Evolutionary conservation across 1,140 invertebrate species (phyloP).

Genomic region (Cydia pomonella): DNA sequence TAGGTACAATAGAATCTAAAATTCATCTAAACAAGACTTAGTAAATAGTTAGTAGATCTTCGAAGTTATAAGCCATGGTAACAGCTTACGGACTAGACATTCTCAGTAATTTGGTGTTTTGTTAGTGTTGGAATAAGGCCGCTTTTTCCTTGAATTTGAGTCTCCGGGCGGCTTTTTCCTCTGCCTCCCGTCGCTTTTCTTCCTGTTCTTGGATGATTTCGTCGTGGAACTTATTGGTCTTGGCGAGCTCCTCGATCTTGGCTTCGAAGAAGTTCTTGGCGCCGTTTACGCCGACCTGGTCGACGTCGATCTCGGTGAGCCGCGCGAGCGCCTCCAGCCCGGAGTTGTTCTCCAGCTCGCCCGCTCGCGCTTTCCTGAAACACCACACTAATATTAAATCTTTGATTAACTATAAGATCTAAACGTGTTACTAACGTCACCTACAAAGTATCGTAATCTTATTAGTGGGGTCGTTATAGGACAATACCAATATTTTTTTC

Average conservation of each 20-base stretch:
- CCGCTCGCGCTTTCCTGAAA: conserved; percentile 88
- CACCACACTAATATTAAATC: conserved; percentile 15
- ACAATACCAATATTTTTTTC: too few relatives aligned
- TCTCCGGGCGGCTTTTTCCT: conserved; percentile 88
- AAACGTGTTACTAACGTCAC: too few relatives aligned
- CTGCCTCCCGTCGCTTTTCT: conserved; percentile 88
- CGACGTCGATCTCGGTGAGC: conserved; percentile 93
- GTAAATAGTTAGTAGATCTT: conserved; percentile 27
- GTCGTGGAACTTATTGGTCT: conserved; percentile 91
- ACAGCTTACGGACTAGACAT: conserved; percentile 77
- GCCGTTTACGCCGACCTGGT: conserved; percentile 93
- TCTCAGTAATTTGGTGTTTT: conserved; percentile 49
- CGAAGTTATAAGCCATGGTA: conserved; percentile 67
- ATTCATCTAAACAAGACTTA: conserved; percentile 28
- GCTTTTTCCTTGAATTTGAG: conserved; percentile 92
- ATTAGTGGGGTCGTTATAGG: too few relatives aligned
- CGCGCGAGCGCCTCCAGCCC: conserved; percentile 91
- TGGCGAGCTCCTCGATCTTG: conserved; percentile 92
- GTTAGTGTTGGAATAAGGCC: conserved; percentile 85
- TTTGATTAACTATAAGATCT: not conserved
- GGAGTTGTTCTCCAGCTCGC: conserved; percentile 90
- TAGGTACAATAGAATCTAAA: conserved; percentile 26
- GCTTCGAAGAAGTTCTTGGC: conserved; percentile 96
- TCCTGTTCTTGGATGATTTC: conserved; percentile 94
- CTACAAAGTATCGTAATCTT: too few relatives aligned